Evolutionary conservation across 2,888 invertebrate genomes (phyloP), one percentile per base, ranked within the genome.

Genomic region (Schrankia costaestrigalis): DNA sequence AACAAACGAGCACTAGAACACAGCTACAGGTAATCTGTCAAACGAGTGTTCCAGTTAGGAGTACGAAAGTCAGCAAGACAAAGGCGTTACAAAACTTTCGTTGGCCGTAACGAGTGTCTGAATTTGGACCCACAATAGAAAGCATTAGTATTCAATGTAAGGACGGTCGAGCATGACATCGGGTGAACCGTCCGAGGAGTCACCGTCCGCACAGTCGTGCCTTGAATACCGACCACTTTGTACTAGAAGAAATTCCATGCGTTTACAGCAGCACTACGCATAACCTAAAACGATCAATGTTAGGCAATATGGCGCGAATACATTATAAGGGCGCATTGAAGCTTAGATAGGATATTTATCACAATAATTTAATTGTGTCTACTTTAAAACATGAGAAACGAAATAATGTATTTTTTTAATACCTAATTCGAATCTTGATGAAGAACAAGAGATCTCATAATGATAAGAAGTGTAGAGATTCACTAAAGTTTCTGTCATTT

Each of bases 61-160:
- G 66, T 74, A 73, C 78, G 79, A 81, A 81, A 80, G 78, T 78
- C 69, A 69, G 71, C 63, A 71, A 77, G 71, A 81, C 78, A 78
- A 81, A 80, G 73, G 70, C 71, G 68, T 78, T 78, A 80, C 80
- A 75, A 80, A 81, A 79, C 75, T 80, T 77, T 80, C 76, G 71
- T 75, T 75, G 66, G 64, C 65, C 62, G 59, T 66, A 49, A 53
- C 61, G 63, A 71, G 56, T 63, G 64, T 64, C 62, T 64, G 58
- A 68, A 64, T 68, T 72, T 56, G 62, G 56, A 56, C 56, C 61
- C 58, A 81, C 76, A 80, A 80, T 75, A 65, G 69, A 18, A 45
- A 57, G 38, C 64, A 87, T 87, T 87, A 83, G 80, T 85, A 87
- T 87, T 80, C 86, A 54, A 62, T 60, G 60, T 66, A 66, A 64